Conservation (phyloP, 2,888 invertebrate species). For the Corythucha ciliata region DNA sequence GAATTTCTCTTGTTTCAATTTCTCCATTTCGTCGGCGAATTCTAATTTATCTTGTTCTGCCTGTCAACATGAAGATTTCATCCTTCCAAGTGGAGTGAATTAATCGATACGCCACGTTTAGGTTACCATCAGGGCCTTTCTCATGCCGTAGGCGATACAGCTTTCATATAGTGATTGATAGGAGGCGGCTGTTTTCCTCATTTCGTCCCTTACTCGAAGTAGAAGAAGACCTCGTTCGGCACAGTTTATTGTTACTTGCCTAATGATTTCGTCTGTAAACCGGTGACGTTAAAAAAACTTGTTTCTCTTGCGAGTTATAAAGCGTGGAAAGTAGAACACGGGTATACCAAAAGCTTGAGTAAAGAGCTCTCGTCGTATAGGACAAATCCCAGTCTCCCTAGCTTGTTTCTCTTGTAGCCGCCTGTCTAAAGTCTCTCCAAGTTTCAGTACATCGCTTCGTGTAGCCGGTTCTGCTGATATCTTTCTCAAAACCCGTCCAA, state of each 20-base stretch:
- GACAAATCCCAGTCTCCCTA: constrained; percentile 92
- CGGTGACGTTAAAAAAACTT: background rate
- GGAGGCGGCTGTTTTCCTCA: constrained; percentile 91
- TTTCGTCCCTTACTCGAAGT: constrained; percentile 86
- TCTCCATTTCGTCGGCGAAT: constrained; percentile 19
- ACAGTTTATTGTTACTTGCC: constrained; percentile 94
- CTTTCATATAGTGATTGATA: constrained; percentile 95
- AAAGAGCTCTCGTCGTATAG: constrained; percentile 84
- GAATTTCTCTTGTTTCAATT: constrained; percentile 16
- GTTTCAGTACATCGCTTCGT: constrained; percentile 85
- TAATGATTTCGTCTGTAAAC: constrained; percentile 64
- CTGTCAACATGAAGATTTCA: too few relatives aligned
- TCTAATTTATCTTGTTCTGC: constrained; percentile 24
- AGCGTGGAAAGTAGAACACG: too few relatives aligned
- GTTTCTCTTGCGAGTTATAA: background rate
- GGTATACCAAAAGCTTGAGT: constrained; percentile 88
- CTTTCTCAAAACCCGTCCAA: too few relatives aligned
- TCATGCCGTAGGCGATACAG: constrained; percentile 94
- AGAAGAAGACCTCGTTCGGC: constrained; percentile 88
- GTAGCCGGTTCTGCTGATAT: constrained; percentile 96
- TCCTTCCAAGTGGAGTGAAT: too few relatives aligned
- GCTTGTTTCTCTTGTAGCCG: constrained; percentile 85
- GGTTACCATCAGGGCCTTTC: constrained; percentile 84
- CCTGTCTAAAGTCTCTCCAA: constrained; percentile 92
- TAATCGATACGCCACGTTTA: too few relatives aligned